Evolutionary conservation across 2,888 invertebrate genomes (phyloP).

Genomic region (Diarsia mendica): DNA sequence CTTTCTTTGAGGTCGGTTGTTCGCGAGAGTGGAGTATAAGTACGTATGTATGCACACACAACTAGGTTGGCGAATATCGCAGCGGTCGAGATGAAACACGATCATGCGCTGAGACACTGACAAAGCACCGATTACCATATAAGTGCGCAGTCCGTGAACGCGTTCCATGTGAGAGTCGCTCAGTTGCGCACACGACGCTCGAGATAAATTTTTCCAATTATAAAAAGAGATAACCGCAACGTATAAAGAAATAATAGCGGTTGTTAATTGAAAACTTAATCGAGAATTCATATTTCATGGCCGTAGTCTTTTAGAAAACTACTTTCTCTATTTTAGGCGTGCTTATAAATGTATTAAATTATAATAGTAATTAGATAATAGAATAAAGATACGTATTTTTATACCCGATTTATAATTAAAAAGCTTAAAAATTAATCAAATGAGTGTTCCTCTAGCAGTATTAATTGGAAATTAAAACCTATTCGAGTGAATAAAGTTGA

Average conservation of each 20-base stretch:
- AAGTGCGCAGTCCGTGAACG: slow-evolving; percentile 68
- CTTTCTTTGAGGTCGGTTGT: slow-evolving; percentile 65
- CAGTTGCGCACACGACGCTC: slow-evolving; percentile 63
- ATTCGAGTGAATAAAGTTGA: slow-evolving; percentile 41
- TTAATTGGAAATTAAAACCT: slow-evolving; percentile 29
- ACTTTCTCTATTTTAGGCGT: slow-evolving; percentile 65
- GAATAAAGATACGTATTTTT: slow-evolving; percentile 44
- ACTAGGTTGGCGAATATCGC: slow-evolving; percentile 39
- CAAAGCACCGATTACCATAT: slow-evolving; percentile 77
- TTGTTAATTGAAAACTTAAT: slow-evolving; percentile 76
- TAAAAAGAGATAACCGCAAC: slow-evolving; percentile 75
- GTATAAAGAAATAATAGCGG: slow-evolving; percentile 74
- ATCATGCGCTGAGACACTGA: slow-evolving; percentile 73
- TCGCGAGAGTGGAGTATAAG: slow-evolving; percentile 26
- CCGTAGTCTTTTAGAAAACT: slow-evolving; percentile 66
- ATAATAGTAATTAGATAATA: slow-evolving; percentile 53
- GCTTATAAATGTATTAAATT: slow-evolving; percentile 64
- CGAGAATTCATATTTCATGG: slow-evolving; percentile 69
- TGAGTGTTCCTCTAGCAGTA: background rate
- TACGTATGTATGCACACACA: slow-evolving; percentile 32
- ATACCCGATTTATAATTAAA: slow-evolving; percentile 45
- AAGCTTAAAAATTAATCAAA: slow-evolving; percentile 32
- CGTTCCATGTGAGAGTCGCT: slow-evolving; percentile 65
- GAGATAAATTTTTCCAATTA: slow-evolving; percentile 76
- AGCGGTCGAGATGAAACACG: slow-evolving; percentile 68